Percentiles rank a stretch among this genome's conserved stretches.
phyloP scores from a whole-genome alignment of 2,113 vertebrate species.

The Phoxinus phoxinus region DNA sequence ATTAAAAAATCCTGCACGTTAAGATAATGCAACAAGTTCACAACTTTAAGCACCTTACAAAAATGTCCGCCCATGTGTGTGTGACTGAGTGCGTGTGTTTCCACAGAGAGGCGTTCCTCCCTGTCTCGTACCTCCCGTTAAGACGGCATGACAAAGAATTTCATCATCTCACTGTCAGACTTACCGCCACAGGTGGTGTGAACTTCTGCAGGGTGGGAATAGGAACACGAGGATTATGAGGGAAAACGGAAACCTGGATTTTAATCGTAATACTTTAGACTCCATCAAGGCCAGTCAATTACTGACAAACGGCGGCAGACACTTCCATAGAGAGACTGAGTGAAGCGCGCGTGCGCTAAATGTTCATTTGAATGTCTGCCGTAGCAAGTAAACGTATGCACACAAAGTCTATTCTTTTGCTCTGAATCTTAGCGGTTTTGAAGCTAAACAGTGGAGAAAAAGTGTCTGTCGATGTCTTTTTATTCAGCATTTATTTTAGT shows the following conservation, averaged over 20 bases:
- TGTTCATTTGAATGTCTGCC: not conserved
- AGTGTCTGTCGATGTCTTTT: not conserved
- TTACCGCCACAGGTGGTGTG: constrained; percentile 28
- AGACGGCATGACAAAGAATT: constrained; percentile 4
- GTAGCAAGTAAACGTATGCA: not conserved
- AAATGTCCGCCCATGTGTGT: not conserved
- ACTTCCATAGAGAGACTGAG: not conserved
- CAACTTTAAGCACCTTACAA: constrained; percentile 22
- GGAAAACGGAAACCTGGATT: not conserved
- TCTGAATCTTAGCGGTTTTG: not conserved
- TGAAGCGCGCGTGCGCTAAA: not conserved
- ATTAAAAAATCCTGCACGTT: not conserved
- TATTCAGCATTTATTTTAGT: not conserved
- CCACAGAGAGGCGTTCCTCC: not conserved
- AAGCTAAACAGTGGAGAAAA: not conserved
- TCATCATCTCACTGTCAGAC: constrained; percentile 22
- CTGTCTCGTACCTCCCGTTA: constrained; percentile 30
- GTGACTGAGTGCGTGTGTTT: not conserved
- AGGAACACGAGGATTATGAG: constrained; percentile 3
- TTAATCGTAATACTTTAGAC: constrained; percentile 4
- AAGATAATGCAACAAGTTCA: constrained; percentile 2
- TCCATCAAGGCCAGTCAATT: not conserved
- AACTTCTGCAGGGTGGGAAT: not conserved
- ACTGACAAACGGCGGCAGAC: not conserved
- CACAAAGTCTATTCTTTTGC: not conserved